Evolutionary conservation across 2,888 invertebrate genomes (phyloP), one percentile per base, ranked within the genome.

Genomic region (Erannis defoliaria): DNA sequence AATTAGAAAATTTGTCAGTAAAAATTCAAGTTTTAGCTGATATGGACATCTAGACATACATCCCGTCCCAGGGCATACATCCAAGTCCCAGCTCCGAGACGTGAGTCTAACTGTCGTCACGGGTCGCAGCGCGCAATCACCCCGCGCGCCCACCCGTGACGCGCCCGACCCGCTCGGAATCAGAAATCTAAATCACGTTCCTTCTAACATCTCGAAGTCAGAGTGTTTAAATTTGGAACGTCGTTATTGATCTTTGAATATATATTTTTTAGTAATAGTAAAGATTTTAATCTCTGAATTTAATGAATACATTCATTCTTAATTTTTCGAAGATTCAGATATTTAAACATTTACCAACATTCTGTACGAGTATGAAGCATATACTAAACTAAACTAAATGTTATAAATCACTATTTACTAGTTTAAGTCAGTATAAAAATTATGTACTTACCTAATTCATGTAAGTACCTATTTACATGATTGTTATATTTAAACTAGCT

Each of bases 81-180:
- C 43, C 14, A 4, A 2, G 14, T 43, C 26, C 43, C 43, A 26
- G 14, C 16, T 29, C 19, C 19, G 6, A 31, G 55, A 48, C 43
- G 42, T 31, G 73, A 76, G 66, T 57, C 65, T 84, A 84, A 84
- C 84, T 82, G 84, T 82, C 73, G 82, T 82, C 83, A 84, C 80
- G 84, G 84, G 84, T 84, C 82, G 81, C 70, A 57, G 78, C 72
- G 62, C 70, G 74, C 86, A 82, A 87, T 90, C 86, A 89, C 78
- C 67, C 70, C 64, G 77, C 62, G 74, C 88, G 78, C 76, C 88
- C 88, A 88, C 88, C 89, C 89, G 89, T 78, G 84, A 82, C 88
- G 74, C 65, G 72, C 74, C 68, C 67, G 67, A 72, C 72, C 78
- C 72, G 40, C 37, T 19, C 48, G 18, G 67, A 56, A 29, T 38